Conservation (phyloP, 1,140 invertebrate species). For the Drosophila lacertosa region DNA sequence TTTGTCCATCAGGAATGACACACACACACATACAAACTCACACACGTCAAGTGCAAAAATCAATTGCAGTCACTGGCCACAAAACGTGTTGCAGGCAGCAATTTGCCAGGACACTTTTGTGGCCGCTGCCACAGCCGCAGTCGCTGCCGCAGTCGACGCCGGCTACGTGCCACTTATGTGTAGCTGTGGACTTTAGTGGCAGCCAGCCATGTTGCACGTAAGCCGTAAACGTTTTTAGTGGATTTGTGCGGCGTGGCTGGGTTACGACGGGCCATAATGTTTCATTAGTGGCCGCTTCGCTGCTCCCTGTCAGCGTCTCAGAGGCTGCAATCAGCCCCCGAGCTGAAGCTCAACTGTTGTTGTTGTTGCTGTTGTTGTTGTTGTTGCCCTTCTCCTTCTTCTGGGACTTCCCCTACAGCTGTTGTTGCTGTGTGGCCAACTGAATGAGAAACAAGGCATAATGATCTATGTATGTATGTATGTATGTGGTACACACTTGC, state of each 20-base stretch:
- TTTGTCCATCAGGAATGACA: background rate
- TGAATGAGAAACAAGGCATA: constrained; percentile 29
- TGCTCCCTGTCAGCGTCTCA: constrained; percentile 40
- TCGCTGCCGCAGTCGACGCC: background rate
- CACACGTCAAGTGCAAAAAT: constrained; percentile 54
- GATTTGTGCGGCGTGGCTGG: constrained; percentile 69
- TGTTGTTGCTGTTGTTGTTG: constrained; percentile 8
- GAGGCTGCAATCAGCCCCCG: constrained; percentile 25
- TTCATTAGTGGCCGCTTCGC: constrained; percentile 66
- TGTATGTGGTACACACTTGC: constrained; percentile 8
- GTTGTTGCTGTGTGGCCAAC: constrained; percentile 1
- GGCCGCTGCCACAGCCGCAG: constrained; percentile 39
- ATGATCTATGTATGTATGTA: constrained; percentile 40
- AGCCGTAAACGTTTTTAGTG: constrained; percentile 79
- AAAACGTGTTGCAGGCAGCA: constrained; percentile 67
- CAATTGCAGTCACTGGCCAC: constrained; percentile 64
- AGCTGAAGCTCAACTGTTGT: background rate
- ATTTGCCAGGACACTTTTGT: constrained; percentile 69
- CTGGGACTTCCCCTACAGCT: too few species aligned
- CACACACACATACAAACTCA: background rate
- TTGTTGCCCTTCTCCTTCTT: background rate
- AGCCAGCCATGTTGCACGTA: constrained; percentile 66
- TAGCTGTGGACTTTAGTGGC: constrained; percentile 35
- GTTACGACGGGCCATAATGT: constrained; percentile 73
- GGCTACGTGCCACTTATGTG: constrained; percentile 75